Conservation (phyloP, 1,140 invertebrate genomes). For the Anastatus disparis region DNA sequence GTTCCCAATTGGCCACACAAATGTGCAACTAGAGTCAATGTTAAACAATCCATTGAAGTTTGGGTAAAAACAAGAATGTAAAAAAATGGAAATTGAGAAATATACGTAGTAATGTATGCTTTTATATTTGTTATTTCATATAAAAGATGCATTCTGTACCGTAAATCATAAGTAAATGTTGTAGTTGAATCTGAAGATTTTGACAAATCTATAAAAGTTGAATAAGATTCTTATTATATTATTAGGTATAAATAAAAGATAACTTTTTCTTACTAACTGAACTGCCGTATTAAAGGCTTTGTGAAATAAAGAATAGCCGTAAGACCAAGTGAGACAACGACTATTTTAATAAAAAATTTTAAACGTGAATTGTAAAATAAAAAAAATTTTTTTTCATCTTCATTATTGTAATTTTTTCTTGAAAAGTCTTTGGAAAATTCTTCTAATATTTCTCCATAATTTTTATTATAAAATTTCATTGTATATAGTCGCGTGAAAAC, state of each 20-base stretch:
- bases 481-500: constrained; percentile 44
- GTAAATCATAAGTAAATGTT: constrained; percentile 44
- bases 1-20: constrained; percentile 43
- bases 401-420: constrained; percentile 35
- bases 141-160: no score
- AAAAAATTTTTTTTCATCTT: constrained; percentile 40
- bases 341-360: constrained; percentile 39
- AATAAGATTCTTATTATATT: constrained; percentile 1
- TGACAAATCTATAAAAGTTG: constrained; percentile 34
- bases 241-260: background rate
- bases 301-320: constrained; percentile 41
- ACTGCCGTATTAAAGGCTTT: constrained; percentile 42
- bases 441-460: constrained; percentile 44
- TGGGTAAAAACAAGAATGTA: constrained; percentile 44
- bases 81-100: constrained; percentile 43
- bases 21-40: constrained; percentile 40
- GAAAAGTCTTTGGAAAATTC: constrained; percentile 42
- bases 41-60: constrained; percentile 47
- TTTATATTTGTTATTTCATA: constrained; percentile 41
- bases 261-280: no score
- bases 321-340: constrained; percentile 40
- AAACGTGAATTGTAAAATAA: constrained; percentile 36
- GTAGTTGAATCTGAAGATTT: constrained; percentile 18
- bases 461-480: constrained; percentile 38
- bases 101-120: constrained; percentile 36